These are phyloP conservation scores for Crypturellus undulatus DNA, from an alignment of 2,113 vertebrate species.

Conservation along the genomic window DNA sequence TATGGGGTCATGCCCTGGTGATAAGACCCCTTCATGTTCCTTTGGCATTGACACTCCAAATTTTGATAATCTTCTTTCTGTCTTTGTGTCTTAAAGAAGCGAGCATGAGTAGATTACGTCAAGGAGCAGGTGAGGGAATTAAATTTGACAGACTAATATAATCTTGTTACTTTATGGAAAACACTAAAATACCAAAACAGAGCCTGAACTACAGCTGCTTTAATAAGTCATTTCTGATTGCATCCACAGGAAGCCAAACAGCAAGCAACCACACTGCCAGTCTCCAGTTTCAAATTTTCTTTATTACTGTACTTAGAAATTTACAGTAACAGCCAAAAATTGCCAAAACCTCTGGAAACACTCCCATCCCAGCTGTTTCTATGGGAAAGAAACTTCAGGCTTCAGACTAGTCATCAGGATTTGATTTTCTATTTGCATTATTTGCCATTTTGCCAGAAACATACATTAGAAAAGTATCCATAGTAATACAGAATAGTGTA, in stretches of 20 bases:
- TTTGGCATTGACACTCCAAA: background rate
- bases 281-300: constrained; percentile 34
- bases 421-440: constrained; percentile 40
- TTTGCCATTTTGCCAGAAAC: constrained; percentile 21
- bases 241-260: constrained; percentile 8
- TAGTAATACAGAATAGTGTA: background rate
- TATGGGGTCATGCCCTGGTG: background rate
- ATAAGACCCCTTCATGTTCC: background rate
- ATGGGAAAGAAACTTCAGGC: background rate
- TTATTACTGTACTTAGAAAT: constrained; percentile 47
- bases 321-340: constrained; percentile 37
- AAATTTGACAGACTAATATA: background rate
- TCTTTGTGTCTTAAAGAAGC: background rate
- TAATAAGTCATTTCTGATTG: constrained; percentile 35
- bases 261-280: constrained; percentile 15
- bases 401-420: constrained; percentile 8
- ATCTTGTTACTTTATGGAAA: background rate
- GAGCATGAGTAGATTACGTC: background rate
- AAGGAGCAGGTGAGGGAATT: background rate
- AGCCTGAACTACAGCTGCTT: background rate
- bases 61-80: background rate
- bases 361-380: constrained; percentile 18
- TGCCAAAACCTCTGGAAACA: constrained; percentile 26
- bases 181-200: background rate
- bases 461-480: background rate